Percentiles rank a stretch among this genome's conserved stretches.
Evolutionary conservation across 1,140 invertebrate species (phyloP).

Genomic region (Mya arenaria): DNA sequence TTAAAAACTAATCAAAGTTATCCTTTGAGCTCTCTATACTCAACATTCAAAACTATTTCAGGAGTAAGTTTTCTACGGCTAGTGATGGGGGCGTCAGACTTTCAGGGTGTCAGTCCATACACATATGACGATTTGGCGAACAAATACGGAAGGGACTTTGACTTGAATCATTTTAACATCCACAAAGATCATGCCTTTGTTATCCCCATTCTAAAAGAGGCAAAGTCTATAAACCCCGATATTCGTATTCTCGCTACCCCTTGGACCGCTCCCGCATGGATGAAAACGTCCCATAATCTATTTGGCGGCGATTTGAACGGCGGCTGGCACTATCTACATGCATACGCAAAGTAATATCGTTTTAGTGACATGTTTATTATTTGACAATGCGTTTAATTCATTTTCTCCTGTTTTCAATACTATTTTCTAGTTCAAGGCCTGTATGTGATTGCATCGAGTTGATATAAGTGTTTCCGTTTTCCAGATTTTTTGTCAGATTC

Average conservation of each 20-base stretch:
- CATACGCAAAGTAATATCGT: conserved; percentile 60
- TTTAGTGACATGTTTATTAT: no score
- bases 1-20: not conserved
- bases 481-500: conserved; percentile 64
- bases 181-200: conserved; percentile 61
- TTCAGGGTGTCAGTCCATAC: conserved; percentile 60
- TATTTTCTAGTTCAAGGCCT: no score
- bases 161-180: conserved; percentile 65
- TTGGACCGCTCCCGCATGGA: conserved; percentile 68
- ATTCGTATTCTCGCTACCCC: conserved; percentile 64
- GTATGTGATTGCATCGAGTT: no score
- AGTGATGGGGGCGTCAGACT: conserved; percentile 62
- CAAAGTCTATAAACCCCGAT: conserved; percentile 59
- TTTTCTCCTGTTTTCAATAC: no score
- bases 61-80: conserved; percentile 62
- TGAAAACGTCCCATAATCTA: conserved; percentile 60
- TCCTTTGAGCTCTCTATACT: not conserved
- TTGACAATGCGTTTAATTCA: no score
- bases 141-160: conserved; percentile 48
- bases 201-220: conserved; percentile 66
- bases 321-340: conserved; percentile 52
- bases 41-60: not conserved
- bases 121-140: conserved; percentile 58
- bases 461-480: no score
- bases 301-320: conserved; percentile 58